These are phyloP conservation scores for Procambarus clarkii DNA, from an alignment of 1,140 invertebrate species.

Conservation along the genomic window DNA sequence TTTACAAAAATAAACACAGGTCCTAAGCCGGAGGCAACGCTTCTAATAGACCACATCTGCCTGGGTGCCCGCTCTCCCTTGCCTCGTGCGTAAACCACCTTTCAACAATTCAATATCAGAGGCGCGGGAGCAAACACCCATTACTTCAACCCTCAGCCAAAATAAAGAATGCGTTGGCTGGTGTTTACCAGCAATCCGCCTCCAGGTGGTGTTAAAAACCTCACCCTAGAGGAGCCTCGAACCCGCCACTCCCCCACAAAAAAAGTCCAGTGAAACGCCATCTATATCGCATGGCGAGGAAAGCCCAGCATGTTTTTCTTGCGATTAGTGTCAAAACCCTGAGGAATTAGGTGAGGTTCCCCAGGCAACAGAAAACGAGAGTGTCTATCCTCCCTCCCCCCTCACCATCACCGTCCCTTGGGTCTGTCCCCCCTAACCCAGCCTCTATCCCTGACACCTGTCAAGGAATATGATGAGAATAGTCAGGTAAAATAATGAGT, in stretches of 20 bases:
- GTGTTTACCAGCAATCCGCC: neutral
- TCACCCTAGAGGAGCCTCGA: neutral
- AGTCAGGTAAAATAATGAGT: neutral
- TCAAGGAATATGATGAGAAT: neutral
- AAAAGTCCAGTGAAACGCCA: neutral
- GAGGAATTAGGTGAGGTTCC: neutral
- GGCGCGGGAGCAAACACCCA: neutral
- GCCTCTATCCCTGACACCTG: neutral
- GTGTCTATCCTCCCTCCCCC: neutral
- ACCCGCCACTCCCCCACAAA: neutral
- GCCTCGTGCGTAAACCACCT: no score
- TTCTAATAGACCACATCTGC: no score
- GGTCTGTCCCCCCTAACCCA: neutral
- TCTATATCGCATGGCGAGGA: constrained; percentile 11
- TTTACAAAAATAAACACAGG: no score
- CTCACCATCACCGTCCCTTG: neutral
- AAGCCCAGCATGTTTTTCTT: constrained; percentile 23
- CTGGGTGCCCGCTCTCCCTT: no score
- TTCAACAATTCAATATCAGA: neutral
- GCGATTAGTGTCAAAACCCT: constrained; percentile 9
- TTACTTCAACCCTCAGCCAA: neutral
- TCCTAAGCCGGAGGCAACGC: no score
- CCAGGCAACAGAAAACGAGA: no score
- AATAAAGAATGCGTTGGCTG: neutral
- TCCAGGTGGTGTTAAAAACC: neutral